These are phyloP conservation scores for Aegotheles bennettii DNA, from an alignment of 2,113 vertebrate species.

Conservation along the genomic window DNA sequence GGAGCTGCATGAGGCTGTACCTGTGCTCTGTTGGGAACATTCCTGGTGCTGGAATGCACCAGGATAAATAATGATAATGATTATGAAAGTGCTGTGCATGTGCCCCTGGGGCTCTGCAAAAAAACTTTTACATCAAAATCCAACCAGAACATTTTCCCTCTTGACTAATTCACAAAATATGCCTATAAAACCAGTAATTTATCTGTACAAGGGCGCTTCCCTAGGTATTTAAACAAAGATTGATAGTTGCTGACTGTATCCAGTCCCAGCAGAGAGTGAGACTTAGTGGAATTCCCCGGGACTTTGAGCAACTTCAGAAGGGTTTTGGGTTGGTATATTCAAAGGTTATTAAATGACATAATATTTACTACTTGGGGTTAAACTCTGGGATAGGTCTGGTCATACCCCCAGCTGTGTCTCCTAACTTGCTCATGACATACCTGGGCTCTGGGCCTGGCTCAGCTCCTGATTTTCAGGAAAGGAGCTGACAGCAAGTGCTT, in stretches of 20 bases:
- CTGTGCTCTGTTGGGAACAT: background rate
- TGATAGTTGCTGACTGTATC: background rate
- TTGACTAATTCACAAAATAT: constrained; percentile 29
- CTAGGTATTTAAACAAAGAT: background rate
- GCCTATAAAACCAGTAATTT: constrained; percentile 21
- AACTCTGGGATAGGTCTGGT: background rate
- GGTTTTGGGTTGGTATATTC: background rate
- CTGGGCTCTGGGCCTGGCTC: background rate
- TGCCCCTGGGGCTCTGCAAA: constrained; percentile 20
- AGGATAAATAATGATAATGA: background rate
- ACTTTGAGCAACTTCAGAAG: background rate
- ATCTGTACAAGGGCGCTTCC: background rate
- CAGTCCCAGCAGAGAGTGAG: background rate
- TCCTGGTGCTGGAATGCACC: background rate
- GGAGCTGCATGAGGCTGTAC: accelerated
- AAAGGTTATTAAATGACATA: background rate
- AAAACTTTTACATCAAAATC: background rate
- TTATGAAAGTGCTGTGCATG: background rate
- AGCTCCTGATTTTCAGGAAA: background rate
- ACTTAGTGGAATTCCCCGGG: background rate
- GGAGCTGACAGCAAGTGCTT: background rate
- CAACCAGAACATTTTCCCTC: constrained; percentile 1
- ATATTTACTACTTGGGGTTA: background rate
- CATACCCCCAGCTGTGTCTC: background rate
- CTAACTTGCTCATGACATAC: background rate